Evolutionary conservation across 2,797 vertebrate genomes (phyloP).

Genomic region (Steatocranus sp.): DNA sequence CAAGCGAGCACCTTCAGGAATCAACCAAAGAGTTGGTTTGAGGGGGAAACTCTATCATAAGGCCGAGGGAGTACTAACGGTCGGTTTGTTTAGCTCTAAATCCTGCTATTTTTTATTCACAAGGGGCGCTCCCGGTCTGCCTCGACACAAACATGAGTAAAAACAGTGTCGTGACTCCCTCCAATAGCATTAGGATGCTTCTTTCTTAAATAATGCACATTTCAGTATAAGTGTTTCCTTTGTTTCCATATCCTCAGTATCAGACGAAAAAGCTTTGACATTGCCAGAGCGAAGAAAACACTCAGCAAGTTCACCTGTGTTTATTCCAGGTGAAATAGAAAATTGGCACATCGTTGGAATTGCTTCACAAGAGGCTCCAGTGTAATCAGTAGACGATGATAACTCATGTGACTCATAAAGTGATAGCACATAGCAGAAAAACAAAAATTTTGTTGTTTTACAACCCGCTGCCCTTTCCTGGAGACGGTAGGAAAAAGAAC

Average conservation of each 20-base stretch:
- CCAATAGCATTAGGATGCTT: not conserved
- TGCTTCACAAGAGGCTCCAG: conserved; percentile 37
- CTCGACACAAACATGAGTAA: conserved; percentile 8
- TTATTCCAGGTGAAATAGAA: conserved; percentile 20
- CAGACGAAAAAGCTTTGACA: not conserved
- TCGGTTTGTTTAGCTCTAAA: conserved; percentile 52
- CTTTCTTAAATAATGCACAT: not conserved
- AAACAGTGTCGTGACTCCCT: not conserved
- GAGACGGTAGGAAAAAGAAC: conserved; percentile 28
- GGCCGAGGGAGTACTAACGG: conserved; percentile 22
- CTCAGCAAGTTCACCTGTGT: not conserved
- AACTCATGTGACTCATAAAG: conserved; percentile 40
- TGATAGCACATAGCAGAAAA: conserved; percentile 16
- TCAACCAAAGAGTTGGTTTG: conserved; percentile 15
- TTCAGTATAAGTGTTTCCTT: not conserved
- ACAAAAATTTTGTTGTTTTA: conserved; percentile 14
- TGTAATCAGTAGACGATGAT: conserved; percentile 44
- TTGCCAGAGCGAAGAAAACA: not conserved
- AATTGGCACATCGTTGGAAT: conserved; percentile 21
- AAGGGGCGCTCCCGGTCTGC: conserved; percentile 27
- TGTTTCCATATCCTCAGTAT: not conserved
- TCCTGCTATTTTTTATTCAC: conserved; percentile 27
- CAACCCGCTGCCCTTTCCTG: conserved; percentile 1
- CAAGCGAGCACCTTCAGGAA: conserved; percentile 40
- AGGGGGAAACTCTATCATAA: conserved; percentile 50